phyloP scores from a whole-genome alignment of 2,113 vertebrate species.

The Diadophis punctatus region DNA sequence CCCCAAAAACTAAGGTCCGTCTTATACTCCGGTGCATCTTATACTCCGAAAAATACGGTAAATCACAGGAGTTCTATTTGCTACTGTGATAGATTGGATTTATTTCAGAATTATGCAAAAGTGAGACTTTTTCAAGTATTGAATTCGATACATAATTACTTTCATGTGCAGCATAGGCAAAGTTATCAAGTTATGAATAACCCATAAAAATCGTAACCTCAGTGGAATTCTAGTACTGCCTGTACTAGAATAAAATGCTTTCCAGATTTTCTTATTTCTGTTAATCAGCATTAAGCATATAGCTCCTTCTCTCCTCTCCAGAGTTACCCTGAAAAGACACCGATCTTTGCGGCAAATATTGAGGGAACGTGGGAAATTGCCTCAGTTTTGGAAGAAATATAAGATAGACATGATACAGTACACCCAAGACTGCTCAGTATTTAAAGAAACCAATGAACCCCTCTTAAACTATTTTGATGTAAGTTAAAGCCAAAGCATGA shows the following conservation, averaged over 20 bases:
- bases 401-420: slow-evolving; percentile 49
- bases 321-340: slow-evolving; percentile 62
- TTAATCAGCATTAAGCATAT: background rate
- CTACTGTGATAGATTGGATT: background rate
- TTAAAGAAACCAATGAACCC: slow-evolving; percentile 59
- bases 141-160: background rate
- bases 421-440: slow-evolving; percentile 51
- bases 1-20: too few species aligned
- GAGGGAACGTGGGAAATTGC: slow-evolving; percentile 59
- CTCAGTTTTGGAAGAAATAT: slow-evolving; percentile 66
- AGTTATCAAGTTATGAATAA: background rate
- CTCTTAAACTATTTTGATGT: slow-evolving; percentile 77
- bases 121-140: background rate
- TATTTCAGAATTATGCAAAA: background rate
- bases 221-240: background rate
- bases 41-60: too few species aligned
- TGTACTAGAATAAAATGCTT: background rate
- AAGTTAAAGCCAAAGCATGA: slow-evolving; percentile 23
- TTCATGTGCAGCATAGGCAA: background rate
- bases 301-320: background rate
- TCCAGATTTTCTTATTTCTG: background rate
- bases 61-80: background rate
- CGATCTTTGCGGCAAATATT: slow-evolving; percentile 66
- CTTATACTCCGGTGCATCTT: too few species aligned
- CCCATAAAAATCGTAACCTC: background rate